Base-by-base conservation (phyloP, 2,113 vertebrate genomes). In the Synodontis membranacea region DNA sequence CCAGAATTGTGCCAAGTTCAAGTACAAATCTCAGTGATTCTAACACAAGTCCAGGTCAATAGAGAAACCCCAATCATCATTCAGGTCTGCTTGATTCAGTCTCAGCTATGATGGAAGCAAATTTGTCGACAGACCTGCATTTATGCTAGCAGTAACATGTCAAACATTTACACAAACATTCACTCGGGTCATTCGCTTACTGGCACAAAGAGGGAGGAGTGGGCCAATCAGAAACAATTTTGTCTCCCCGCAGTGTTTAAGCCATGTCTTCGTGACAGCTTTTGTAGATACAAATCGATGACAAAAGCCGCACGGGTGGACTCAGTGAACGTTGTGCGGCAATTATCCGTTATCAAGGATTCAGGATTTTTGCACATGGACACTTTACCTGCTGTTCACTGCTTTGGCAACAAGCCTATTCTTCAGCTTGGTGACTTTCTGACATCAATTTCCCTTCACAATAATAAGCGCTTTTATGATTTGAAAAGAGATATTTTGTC, bases 341-440 rank as follows among this genome's bases (percentile, higher is more conserved):
- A 79, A 79, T 79, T 79, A 79, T 79, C 76, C 31, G 17, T 54
- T 79, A 54, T 79, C 50, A 79, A 10, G 23, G 76, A 79, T 54
- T 54, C 50, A 34, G 48, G 5, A 76, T 78, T 50, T 78, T 52
- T 78, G 46, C 48, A 52, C 48, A 79, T 54, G 48, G 8, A 31
- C 76, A 54, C 17, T 54, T 79, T 54, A 79, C 19, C 48, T 34
- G 31, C 44, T 78, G 28, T 44, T 75, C 23, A 28, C 70, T 74
- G 42, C 70, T 46, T 75, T 25, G 46, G 39, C 42, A 46, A 46
- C 21, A 75, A 75, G 23, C 9, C 68, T 14, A 15, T 19, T 50
- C 28, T 50, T 78, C 46, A 50, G 31, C 15, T 78, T 15, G 17
- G 44, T 31, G 46, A 50, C 74, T 78, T 78, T 78, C 50, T 50